A percentile compares a stretch with the other conserved stretches of the same genome.
Evolutionary conservation across 2,797 vertebrate genomes (phyloP).

Genomic region (Parauchenoglanis ngamensis): DNA sequence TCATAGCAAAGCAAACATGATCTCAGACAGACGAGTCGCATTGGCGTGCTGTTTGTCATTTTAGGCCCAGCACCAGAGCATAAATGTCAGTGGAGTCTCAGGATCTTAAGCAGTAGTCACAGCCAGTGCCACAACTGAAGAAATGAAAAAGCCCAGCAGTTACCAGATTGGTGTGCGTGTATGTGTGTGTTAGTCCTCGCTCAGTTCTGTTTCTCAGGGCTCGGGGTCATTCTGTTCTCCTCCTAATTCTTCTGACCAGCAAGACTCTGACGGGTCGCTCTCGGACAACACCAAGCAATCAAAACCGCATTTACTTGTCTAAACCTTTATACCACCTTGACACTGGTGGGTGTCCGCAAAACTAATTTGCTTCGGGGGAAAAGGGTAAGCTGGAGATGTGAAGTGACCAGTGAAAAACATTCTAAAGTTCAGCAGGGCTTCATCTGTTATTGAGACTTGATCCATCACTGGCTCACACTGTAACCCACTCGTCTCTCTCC

Average conservation of each 20-base stretch:
- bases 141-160: constrained; percentile 57
- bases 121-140: constrained; percentile 25
- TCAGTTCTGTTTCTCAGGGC: constrained; percentile 34
- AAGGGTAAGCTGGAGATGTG: constrained; percentile 58
- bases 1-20: constrained; percentile 4
- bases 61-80: constrained; percentile 24
- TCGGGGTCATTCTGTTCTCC: constrained; percentile 50
- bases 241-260: constrained; percentile 59
- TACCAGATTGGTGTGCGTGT: constrained; percentile 41
- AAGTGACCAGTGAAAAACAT: constrained; percentile 58
- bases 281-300: constrained; percentile 62
- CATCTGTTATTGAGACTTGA: constrained; percentile 54
- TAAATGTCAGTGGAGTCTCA: constrained; percentile 51
- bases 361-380: constrained; percentile 60
- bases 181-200: constrained; percentile 29
- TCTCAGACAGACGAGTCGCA: background rate
- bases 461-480: constrained; percentile 28
- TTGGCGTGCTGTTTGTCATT: constrained; percentile 13
- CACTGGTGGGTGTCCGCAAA: constrained; percentile 59
- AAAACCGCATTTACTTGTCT: constrained; percentile 66
- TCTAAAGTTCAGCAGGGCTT: constrained; percentile 51
- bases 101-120: constrained; percentile 36
- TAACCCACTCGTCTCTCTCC: background rate
- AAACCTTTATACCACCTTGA: constrained; percentile 59
- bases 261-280: constrained; percentile 53